Evolutionary conservation across 2,113 vertebrate genomes (phyloP).

Genomic region (Sigmodon hispidus): DNA sequence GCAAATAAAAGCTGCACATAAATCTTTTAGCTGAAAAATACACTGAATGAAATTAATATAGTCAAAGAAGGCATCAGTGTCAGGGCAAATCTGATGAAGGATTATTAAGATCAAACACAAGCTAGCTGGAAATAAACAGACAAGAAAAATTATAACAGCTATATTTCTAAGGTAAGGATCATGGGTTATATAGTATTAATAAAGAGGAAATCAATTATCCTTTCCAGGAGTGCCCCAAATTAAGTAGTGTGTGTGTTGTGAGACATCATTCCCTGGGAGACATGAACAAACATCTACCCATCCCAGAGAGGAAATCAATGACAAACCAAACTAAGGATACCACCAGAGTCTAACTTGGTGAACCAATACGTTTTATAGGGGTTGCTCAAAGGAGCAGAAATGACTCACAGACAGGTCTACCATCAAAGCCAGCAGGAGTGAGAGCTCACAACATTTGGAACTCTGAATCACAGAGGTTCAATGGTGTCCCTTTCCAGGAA

Average conservation of each 20-base stretch:
- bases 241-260: not conserved
- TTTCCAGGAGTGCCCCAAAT: not conserved
- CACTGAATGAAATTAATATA: not conserved
- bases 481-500: not conserved
- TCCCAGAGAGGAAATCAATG: not conserved
- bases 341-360: not conserved
- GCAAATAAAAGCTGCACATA: not conserved
- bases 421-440: not conserved
- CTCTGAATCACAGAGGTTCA: not conserved
- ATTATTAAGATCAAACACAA: not conserved
- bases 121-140: not conserved
- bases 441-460: not conserved
- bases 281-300: not conserved
- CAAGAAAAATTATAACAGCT: not conserved
- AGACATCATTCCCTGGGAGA: not conserved
- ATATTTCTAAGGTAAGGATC: not conserved
- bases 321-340: not conserved
- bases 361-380: not conserved
- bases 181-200: not conserved
- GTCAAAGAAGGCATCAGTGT: not conserved
- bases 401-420: not conserved
- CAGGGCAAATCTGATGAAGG: not conserved
- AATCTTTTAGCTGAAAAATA: not conserved
- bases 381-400: not conserved
- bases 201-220: not conserved